Base-by-base conservation (phyloP, 2,113 vertebrate genomes). In the Gulo gulo region DNA sequence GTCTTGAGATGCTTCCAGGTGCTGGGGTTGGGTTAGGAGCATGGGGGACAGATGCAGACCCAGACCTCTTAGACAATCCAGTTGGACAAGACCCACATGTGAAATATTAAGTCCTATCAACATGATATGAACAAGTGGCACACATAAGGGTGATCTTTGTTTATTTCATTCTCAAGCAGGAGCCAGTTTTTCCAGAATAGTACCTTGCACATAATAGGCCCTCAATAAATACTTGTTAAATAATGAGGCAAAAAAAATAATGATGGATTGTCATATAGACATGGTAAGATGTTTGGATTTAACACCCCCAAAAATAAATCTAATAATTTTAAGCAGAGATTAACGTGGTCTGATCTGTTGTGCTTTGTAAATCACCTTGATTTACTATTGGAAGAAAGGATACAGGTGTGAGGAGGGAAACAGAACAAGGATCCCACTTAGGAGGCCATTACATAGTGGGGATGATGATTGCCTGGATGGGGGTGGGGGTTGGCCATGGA, bases 1-100 rank as follows among this genome's bases (percentile, higher is more conserved):
- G 81, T 96, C 63, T 61, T 89, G 45, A 91, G 57, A 94, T 7
- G 7, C 29, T 95, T 97, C 81, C 42, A 78, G 55, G 52, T 47
- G 12, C 16, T 65, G 82, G 31, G 42, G 7, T 36, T 65, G 23
- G 39, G 20, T 74, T 24, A 50, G 47, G 31, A 91, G 0, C 10
- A 1, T 31, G 24, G 71, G 59, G 2, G 11, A 81, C 12, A 80
- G 79, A 59, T 5, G 3, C 0, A 0, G 7, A 59, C 36, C 59
- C n/a, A 47, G 29, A 1, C 20, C 52, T 79, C 96, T 90, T 29
- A 86, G 65, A 93, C 24, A 45, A 88, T 47, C 14, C 61, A 92
- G 18, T 1, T 81, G 31, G 31, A 55, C 12, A 82, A 84, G 18
- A 82, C 7, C 73, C 57, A 57, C 7, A 14, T 4, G 4, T 31